These are phyloP conservation scores for Gadus macrocephalus DNA, from an alignment of 2,113 vertebrate genomes.

Conservation along the genomic window DNA sequence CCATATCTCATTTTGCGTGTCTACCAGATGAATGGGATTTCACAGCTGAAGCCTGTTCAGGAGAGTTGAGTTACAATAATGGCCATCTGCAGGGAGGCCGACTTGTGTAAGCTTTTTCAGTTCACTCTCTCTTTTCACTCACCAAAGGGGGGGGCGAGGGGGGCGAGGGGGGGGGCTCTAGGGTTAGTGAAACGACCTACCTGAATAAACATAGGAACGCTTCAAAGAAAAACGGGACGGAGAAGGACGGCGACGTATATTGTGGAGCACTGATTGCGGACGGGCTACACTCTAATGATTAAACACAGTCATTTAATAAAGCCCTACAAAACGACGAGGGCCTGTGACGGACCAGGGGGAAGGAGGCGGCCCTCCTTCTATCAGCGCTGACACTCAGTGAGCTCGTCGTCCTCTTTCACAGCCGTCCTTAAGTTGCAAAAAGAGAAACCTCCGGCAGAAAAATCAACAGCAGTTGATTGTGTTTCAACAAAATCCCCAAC, in stretches of 20 bases:
- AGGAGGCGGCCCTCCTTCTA: no score
- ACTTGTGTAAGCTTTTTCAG: conserved; percentile 5
- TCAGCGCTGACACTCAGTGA: no score
- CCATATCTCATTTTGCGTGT: not conserved
- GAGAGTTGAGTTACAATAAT: conserved; percentile 5
- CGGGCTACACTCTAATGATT: conserved; percentile 30
- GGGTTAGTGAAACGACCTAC: not conserved
- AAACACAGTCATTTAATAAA: not conserved
- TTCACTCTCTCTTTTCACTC: not conserved
- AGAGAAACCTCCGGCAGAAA: conserved; percentile 2
- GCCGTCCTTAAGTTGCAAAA: no score
- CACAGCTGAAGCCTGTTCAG: conserved; percentile 1
- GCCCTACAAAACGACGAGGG: no score
- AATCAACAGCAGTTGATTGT: conserved; percentile 20
- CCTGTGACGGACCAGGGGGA: no score
- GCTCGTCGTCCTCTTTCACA: conserved; percentile 6
- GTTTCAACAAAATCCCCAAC: conserved; percentile 8
- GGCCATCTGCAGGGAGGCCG: not conserved
- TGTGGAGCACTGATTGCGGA: not conserved
- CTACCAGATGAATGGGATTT: conserved; percentile 13
- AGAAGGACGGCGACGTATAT: conserved; percentile 8
- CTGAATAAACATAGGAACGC: not conserved
- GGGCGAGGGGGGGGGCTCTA: not conserved
- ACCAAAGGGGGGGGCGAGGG: no score
- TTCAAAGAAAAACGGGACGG: not conserved